phyloP scores from a whole-genome alignment of 2,113 vertebrate species.

The Hiodon alosoides region DNA sequence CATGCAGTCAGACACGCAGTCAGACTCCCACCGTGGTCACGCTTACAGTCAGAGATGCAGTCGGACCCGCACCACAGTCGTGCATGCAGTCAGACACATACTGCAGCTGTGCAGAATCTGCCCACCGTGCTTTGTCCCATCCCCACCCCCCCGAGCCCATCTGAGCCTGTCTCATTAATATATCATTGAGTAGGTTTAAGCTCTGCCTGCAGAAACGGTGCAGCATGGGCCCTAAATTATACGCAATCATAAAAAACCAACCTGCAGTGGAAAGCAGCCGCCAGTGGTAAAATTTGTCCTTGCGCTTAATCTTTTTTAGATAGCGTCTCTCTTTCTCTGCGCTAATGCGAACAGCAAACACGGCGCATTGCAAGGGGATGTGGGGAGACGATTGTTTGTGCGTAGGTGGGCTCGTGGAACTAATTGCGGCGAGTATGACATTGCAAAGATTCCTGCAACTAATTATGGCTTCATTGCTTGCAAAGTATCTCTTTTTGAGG shows the following conservation, averaged over 20 bases:
- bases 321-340: neutral
- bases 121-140: neutral
- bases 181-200: neutral
- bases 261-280: neutral
- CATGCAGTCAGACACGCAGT: too few relatives aligned
- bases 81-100: too few relatives aligned
- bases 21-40: too few relatives aligned
- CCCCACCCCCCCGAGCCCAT: neutral
- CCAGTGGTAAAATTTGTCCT: conserved; percentile 8
- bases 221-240: neutral
- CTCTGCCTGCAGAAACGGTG: neutral
- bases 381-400: neutral
- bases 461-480: conserved; percentile 14
- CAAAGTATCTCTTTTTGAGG: conserved; percentile 4
- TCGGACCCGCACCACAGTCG: too few relatives aligned
- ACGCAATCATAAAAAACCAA: conserved; percentile 1
- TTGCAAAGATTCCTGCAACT: neutral
- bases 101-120: neutral
- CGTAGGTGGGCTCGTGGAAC: neutral
- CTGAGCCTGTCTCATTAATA: neutral
- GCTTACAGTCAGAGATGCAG: too few relatives aligned
- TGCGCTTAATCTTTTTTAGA: conserved; percentile 8
- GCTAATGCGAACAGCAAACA: neutral
- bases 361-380: neutral
- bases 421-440: neutral